Evolutionary conservation across 2,888 invertebrate species (phyloP), one percentile per base, ranked within the genome.

Genomic region (Pristionchus entomophagus): DNA sequence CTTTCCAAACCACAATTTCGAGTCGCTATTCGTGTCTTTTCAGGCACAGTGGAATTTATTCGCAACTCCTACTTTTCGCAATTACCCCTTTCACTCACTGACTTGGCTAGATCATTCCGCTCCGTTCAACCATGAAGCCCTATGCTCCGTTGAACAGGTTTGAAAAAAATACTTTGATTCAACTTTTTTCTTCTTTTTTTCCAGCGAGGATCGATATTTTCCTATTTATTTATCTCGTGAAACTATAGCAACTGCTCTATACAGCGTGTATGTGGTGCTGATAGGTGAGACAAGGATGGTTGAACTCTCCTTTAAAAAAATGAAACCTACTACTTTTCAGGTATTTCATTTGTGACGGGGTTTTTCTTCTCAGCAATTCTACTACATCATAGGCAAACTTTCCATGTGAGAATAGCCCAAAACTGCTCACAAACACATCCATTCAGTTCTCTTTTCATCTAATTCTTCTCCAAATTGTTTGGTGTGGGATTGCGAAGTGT

Each of bases 401-500:
- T 69, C 19, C 69, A 69, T 38, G 69, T 38, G 19, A 69, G 69
- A 38, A 17, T 35, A 17, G 2, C 35, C 22, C 69, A 35, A 29
- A 3, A 8, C 35, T 35, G 14, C 6, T 19, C 35, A 38, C 38
- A 10, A 69, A 35, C 6, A 14, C n/a, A 38, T 12, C 38, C 17
- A 29, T 69, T 38, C 38, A 69, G 69, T 69, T 69, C 69, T 69
- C 69, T 5, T 69, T 69, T 38, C 35, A 69, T 38, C 69, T 69
- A 1, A 69, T 69, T 69, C 69, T 69, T 69, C 35, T 69, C 17
- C 35, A 69, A 69, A 69, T 69, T 22, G 22, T 69, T 12, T 69
- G 14, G 38, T 69, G 69, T 38, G 69, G 69, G 3, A 19, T 69
- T 3, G 35, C 69, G 12, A 69, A 69, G 22, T 69, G 35, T 35